Conservation (phyloP, 2,797 vertebrate genomes). For the Hybognathus amarus region DNA sequence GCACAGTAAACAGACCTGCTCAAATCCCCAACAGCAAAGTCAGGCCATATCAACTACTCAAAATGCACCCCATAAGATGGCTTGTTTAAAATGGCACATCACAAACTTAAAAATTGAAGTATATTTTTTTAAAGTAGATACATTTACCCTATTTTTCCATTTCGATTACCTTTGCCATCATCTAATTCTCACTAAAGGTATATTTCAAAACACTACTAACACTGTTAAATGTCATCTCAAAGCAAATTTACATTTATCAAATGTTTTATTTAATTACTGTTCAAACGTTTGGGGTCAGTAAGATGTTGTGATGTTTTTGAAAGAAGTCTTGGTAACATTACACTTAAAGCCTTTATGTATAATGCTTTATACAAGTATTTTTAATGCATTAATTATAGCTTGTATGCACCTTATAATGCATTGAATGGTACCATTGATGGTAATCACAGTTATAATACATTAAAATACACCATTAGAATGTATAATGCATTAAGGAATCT, state of each 20-base stretch:
- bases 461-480: not conserved
- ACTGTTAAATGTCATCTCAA: not conserved
- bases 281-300: not conserved
- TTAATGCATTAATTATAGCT: not conserved
- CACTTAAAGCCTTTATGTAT: not conserved
- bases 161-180: not conserved
- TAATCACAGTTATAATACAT: not conserved
- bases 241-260: not conserved
- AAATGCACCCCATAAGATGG: conserved; percentile 6
- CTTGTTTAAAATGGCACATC: not conserved
- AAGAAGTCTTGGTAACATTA: not conserved
- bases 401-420: not conserved
- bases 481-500: not conserved
- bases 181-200: not conserved
- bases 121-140: too few relatives aligned
- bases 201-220: not conserved
- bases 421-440: not conserved
- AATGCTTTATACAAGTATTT: not conserved
- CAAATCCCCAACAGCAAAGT: conserved; percentile 43
- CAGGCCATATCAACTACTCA: not conserved
- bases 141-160: not conserved
- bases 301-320: not conserved
- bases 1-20: conserved; percentile 42
- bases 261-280: not conserved
- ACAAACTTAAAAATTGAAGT: not conserved